Percentiles rank a stretch among this genome's conserved stretches.
These are phyloP conservation scores for Brachionus rotundiformis DNA, from an alignment of 1,140 invertebrate species.

Conservation along the genomic window DNA sequence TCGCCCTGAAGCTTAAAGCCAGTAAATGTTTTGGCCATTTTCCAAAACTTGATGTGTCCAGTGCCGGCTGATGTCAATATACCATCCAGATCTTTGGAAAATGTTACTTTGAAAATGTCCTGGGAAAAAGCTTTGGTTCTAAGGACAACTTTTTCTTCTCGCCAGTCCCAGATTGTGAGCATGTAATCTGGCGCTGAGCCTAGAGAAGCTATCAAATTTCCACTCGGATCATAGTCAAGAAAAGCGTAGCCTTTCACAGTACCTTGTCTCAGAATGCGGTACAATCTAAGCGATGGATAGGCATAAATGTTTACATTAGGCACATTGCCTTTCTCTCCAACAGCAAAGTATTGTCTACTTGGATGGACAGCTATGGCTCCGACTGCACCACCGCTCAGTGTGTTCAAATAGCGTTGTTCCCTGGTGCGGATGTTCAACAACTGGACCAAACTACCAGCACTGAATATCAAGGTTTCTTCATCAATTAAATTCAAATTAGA, in stretches of 20 bases:
- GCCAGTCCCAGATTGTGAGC: slow-evolving; percentile 85
- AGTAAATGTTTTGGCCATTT: slow-evolving; percentile 83
- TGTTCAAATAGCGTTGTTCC: slow-evolving; percentile 71
- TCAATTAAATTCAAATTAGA: slow-evolving; percentile 78
- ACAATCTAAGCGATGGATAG: slow-evolving; percentile 75
- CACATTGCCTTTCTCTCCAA: slow-evolving; percentile 72
- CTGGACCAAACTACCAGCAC: slow-evolving; percentile 77
- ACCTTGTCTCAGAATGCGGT: slow-evolving; percentile 74
- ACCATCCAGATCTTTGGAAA: slow-evolving; percentile 75
- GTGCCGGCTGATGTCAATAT: slow-evolving; percentile 75
- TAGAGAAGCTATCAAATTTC: slow-evolving; percentile 77
- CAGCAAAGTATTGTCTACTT: slow-evolving; percentile 72
- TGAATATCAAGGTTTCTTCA: slow-evolving; percentile 73
- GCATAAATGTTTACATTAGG: slow-evolving; percentile 80
- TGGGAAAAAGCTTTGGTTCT: slow-evolving; percentile 77
- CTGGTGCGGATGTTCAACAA: slow-evolving; percentile 71
- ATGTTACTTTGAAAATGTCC: slow-evolving; percentile 73
- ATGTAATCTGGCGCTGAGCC: slow-evolving; percentile 80
- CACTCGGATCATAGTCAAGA: slow-evolving; percentile 76
- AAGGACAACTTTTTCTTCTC: slow-evolving; percentile 72
- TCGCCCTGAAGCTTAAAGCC: slow-evolving; percentile 82
- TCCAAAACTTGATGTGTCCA: slow-evolving; percentile 87
- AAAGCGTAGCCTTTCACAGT: slow-evolving; percentile 73
- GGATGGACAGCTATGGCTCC: slow-evolving; percentile 78
- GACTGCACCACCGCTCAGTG: slow-evolving; percentile 75